phyloP scores from a whole-genome alignment of 1,140 invertebrate genomes.

The Drosophila paulistorum region DNA sequence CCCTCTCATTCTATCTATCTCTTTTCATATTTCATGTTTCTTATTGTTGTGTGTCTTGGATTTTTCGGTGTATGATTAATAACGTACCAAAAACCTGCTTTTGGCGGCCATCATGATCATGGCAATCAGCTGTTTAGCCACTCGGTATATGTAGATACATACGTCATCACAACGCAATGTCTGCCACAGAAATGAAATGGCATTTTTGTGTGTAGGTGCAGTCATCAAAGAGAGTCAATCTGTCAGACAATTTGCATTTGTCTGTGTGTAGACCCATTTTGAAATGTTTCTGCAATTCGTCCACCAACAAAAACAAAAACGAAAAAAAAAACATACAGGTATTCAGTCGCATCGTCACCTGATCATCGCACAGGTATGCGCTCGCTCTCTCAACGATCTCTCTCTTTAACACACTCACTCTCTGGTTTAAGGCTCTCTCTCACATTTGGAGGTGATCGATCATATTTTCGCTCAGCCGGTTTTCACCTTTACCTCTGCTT shows the following conservation, averaged over 20 bases:
- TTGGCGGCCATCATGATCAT: slow-evolving; percentile 73
- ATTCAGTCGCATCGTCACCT: slow-evolving; percentile 37
- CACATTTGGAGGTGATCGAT: slow-evolving; percentile 65
- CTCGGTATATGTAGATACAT: slow-evolving; percentile 16
- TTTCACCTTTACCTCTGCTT: slow-evolving; percentile 45
- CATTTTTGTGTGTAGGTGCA: slow-evolving; percentile 18
- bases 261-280: slow-evolving; percentile 60
- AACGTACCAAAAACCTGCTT: slow-evolving; percentile 68
- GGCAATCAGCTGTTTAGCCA: slow-evolving; percentile 61
- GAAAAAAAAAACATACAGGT: slow-evolving; percentile 6
- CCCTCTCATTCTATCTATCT: neutral
- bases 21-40: slow-evolving; percentile 7
- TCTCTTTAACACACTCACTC: slow-evolving; percentile 22
- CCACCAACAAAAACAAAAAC: neutral
- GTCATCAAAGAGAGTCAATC: slow-evolving; percentile 23
- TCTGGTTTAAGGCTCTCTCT: slow-evolving; percentile 2
- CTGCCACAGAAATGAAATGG: slow-evolving; percentile 57
- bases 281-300: slow-evolving; percentile 37
- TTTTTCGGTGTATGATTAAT: slow-evolving; percentile 61
- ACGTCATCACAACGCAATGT: slow-evolving; percentile 60
- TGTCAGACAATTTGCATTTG: slow-evolving; percentile 25
- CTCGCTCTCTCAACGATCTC: slow-evolving; percentile 8
- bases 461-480: slow-evolving; percentile 72
- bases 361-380: slow-evolving; percentile 54
- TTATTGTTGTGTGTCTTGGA: slow-evolving; percentile 7